A percentile compares a stretch with the other conserved stretches of the same genome.
phyloP scores from a whole-genome alignment of 2,113 vertebrate genomes.

The Oreocharis arfaki region DNA sequence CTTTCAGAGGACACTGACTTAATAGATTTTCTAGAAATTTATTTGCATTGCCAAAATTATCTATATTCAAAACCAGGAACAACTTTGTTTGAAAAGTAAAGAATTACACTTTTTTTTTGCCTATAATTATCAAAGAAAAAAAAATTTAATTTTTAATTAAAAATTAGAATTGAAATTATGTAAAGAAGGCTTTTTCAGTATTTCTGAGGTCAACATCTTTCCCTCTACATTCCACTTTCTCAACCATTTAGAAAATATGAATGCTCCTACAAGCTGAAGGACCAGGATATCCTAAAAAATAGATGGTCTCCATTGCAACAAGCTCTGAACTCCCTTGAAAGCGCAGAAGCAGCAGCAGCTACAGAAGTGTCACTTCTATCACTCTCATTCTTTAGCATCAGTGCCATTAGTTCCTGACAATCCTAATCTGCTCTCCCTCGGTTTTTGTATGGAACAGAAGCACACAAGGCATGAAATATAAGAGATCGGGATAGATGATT shows the following conservation, averaged over 20 bases:
- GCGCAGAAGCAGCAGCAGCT: neutral
- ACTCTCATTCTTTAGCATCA: neutral
- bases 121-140: neutral
- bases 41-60: neutral
- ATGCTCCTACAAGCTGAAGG: neutral
- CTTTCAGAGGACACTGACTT: neutral
- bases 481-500: neutral
- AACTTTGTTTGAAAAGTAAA: neutral
- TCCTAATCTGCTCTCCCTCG: neutral
- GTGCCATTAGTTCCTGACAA: neutral
- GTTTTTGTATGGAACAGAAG: neutral
- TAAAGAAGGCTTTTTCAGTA: neutral
- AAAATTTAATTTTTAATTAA: neutral
- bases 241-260: neutral
- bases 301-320: neutral
- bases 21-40: neutral
- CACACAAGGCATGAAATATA: neutral
- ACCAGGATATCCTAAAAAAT: neutral
- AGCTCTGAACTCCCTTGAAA: neutral
- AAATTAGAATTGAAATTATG: neutral
- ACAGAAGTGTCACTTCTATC: neutral
- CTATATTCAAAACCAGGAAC: neutral
- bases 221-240: neutral
- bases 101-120: neutral
- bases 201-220: neutral